phyloP scores from a whole-genome alignment of 2,113 vertebrate species.

The Tyrannus savana region DNA sequence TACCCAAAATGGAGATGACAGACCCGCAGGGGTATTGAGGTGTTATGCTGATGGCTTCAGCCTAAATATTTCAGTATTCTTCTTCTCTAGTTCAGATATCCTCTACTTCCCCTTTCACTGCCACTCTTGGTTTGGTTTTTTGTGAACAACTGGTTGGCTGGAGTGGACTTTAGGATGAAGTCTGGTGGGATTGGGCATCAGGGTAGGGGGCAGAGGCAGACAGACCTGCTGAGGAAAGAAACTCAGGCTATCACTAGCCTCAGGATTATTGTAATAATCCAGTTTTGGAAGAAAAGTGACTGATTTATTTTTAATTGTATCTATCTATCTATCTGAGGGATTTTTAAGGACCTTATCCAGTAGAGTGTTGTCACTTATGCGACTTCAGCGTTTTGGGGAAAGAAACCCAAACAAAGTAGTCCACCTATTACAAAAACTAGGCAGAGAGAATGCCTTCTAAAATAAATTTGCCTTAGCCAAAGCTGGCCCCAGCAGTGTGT shows the following conservation, averaged over 20 bases:
- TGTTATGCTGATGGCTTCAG: not conserved
- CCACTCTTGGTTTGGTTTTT: rapidly evolving
- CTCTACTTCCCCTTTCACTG: rapidly evolving
- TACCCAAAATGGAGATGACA: not conserved
- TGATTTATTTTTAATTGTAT: not conserved
- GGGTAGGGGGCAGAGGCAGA: not conserved
- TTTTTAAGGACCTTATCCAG: not conserved
- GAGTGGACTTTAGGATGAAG: not conserved
- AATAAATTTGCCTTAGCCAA: not conserved
- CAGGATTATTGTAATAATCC: not conserved
- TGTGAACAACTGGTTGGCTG: not conserved
- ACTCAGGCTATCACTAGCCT: not conserved
- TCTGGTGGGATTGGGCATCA: not conserved
- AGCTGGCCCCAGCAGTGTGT: not conserved
- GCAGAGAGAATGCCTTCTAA: not conserved
- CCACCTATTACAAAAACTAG: not conserved
- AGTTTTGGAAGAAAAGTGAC: not conserved
- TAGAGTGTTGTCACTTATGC: not conserved
- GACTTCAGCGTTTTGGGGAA: not conserved
- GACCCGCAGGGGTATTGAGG: not conserved
- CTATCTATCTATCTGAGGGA: too few relatives aligned
- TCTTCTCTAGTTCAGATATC: not conserved
- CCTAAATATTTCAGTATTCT: not conserved
- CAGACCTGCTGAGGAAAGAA: not conserved
- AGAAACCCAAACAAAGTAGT: not conserved